A percentile compares a stretch with the other conserved stretches of the same genome.
Evolutionary conservation across 2,113 vertebrate genomes (phyloP).

Genomic region (Nyctereutes procyonoides): DNA sequence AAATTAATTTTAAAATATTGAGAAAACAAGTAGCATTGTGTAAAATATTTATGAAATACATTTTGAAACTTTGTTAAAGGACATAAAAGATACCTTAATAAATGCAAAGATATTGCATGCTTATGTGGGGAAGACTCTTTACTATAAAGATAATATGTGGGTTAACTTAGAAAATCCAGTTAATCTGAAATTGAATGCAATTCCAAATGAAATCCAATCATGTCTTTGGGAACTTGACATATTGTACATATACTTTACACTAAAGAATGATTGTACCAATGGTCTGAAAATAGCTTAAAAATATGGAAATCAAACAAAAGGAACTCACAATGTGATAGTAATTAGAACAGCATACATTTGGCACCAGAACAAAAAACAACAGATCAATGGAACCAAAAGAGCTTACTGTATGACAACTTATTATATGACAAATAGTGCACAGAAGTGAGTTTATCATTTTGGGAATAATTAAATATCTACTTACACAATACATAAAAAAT

Average conservation of each 20-base stretch:
- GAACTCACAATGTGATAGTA: background rate
- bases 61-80: conserved; percentile 68
- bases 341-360: conserved; percentile 30
- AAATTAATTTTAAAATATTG: conserved; percentile 65
- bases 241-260: background rate
- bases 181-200: conserved; percentile 53
- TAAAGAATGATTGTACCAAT: conserved; percentile 1
- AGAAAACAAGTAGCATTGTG: conserved; percentile 35
- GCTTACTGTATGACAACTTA: background rate
- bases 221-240: background rate
- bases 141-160: conserved; percentile 45
- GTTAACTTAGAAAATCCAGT: conserved; percentile 45
- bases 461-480: background rate
- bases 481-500: conserved; percentile 4
- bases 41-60: conserved; percentile 63
- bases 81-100: conserved; percentile 57
- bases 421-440: background rate
- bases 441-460: conserved; percentile 42
- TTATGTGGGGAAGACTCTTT: conserved; percentile 12
- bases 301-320: conserved; percentile 44
- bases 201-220: conserved; percentile 28
- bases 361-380: background rate
- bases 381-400: background rate
- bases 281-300: conserved; percentile 42
- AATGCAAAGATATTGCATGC: conserved; percentile 61